phyloP scores from a whole-genome alignment of 2,888 invertebrate species.

The Andrena marginata region DNA sequence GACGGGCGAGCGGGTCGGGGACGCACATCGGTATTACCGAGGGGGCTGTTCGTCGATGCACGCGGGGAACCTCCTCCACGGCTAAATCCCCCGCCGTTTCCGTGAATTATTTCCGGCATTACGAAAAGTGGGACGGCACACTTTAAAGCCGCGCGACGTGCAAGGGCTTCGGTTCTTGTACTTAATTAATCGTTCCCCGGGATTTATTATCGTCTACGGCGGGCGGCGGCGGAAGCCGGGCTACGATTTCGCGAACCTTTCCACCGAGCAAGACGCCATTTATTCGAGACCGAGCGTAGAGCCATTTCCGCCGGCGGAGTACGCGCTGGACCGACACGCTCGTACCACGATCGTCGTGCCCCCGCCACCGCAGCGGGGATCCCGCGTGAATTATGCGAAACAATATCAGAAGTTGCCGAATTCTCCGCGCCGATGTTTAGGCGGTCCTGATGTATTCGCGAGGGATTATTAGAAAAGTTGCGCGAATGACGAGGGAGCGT shows the following conservation, averaged over 20 bases:
- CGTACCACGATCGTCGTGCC: background rate
- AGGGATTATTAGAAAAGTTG: slow-evolving; percentile 53
- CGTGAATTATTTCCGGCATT: slow-evolving; percentile 73
- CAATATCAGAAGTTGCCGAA: slow-evolving; percentile 39
- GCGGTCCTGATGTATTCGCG: slow-evolving; percentile 19
- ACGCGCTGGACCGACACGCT: background rate
- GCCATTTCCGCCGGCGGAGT: slow-evolving; percentile 13
- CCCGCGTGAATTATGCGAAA: slow-evolving; percentile 48
- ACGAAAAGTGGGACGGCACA: slow-evolving; percentile 73
- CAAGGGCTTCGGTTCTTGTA: slow-evolving; percentile 57
- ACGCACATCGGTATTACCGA: slow-evolving; percentile 37
- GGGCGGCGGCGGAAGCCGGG: slow-evolving; percentile 5
- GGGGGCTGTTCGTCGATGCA: slow-evolving; percentile 61
- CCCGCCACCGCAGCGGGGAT: background rate
- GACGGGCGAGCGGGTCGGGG: slow-evolving; percentile 25
- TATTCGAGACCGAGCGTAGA: slow-evolving; percentile 31
- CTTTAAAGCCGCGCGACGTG: slow-evolving; percentile 65
- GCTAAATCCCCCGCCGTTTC: slow-evolving; percentile 72
- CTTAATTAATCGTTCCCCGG: slow-evolving; percentile 67
- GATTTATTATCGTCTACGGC: slow-evolving; percentile 70
- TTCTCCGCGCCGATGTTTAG: slow-evolving; percentile 24
- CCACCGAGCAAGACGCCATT: slow-evolving; percentile 60
- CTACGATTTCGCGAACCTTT: slow-evolving; percentile 47
- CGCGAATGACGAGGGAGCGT: background rate
- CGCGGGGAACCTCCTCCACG: slow-evolving; percentile 8